Evolutionary conservation across 2,888 invertebrate genomes (phyloP), one percentile per base, ranked within the genome.

Genomic region (Notocelia uddmanniana): DNA sequence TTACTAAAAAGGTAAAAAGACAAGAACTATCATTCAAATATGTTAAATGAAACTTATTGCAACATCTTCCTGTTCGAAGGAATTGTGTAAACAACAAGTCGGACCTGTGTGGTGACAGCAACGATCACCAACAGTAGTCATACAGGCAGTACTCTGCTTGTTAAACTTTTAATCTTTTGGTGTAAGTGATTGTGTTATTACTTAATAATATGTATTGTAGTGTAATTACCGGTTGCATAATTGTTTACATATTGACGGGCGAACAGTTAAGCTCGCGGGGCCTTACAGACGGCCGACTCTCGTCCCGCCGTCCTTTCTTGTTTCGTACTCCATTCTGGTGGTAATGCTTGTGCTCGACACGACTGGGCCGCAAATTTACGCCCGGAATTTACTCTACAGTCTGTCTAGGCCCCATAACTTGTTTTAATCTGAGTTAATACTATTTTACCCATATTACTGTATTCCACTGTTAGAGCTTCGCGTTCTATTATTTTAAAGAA

Each of bases 401-500:
- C 62, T 58, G 69, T 48, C 37, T 50, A 23, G 34, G 48, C 57
- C 63, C 55, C 63, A 31, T 48, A 34, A 19, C 21, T 55, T 62
- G 21, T 18, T 45, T 50, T 66, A 13, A 57, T 58, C 50, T 58
- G 50, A 58, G 26, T 13, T 45, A 54, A 69, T 62, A 55, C 9
- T 50, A 58, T 45, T 58, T 48, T 62, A 37, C 57, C 57, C 48
- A 19, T 59, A 23, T 45, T 59, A 71, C 52, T 69, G 41, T 69
- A 68, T 69, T 62, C 50, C 59, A 70, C 68, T 73, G 64, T 70
- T 73, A 69, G 64, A 62, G 68, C 63, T 74, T 73, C 52, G 67
- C 63, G 34, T 78, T 75, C 68, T 76, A 75, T 77, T 77, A 75
- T 78, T 76, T 77, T 77, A 75, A 80, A 79, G 82, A 76, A 83